A percentile compares a stretch with the other conserved stretches of the same genome.
These are phyloP conservation scores for Scopus umbretta DNA, from an alignment of 2,113 vertebrate genomes.

Conservation along the genomic window DNA sequence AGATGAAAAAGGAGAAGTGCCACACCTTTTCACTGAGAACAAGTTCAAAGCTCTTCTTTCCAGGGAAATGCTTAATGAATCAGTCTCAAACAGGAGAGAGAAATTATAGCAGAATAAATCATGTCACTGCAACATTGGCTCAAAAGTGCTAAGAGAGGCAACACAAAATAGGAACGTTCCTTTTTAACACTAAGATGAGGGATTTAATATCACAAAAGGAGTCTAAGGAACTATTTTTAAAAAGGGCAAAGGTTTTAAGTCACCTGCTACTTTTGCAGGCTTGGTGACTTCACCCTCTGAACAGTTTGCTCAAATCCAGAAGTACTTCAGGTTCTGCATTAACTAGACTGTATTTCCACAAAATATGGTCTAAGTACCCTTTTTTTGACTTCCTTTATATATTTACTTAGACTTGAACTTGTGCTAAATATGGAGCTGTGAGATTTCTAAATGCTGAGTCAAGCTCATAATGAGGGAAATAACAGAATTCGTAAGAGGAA, in stretches of 20 bases:
- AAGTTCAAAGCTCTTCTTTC: background rate
- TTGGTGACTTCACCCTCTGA: background rate
- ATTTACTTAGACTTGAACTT: background rate
- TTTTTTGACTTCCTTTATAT: background rate
- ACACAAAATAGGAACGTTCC: background rate
- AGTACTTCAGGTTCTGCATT: background rate
- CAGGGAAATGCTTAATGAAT: background rate
- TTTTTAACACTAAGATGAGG: background rate
- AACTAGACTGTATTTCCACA: background rate
- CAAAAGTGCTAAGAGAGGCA: background rate
- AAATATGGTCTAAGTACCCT: background rate
- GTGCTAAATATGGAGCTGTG: background rate
- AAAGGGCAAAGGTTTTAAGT: background rate
- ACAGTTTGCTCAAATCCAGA: background rate
- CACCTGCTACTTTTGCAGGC: background rate
- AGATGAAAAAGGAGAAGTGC: background rate
- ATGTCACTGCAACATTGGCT: background rate
- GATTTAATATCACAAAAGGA: background rate
- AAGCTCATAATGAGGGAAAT: background rate
- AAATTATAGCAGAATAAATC: background rate
- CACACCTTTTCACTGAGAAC: background rate
- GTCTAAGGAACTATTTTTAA: background rate
- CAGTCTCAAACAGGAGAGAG: background rate
- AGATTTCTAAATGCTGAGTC: background rate
- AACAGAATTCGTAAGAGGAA: background rate